phyloP scores from a whole-genome alignment of 2,113 vertebrate species.

The Natator depressus region DNA sequence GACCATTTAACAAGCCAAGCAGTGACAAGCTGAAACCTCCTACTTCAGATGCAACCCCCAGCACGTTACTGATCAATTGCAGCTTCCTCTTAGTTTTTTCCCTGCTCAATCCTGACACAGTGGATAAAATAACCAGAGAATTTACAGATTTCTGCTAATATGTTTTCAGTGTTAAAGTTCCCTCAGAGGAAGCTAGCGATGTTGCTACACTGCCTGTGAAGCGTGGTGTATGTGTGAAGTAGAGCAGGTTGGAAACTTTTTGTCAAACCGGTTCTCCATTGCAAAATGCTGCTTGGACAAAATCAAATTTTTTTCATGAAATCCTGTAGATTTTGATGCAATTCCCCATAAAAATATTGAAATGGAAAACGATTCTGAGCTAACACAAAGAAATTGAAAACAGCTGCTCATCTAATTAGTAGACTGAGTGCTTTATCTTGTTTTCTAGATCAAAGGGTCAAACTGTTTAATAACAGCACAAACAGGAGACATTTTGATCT shows the following conservation, averaged over 20 bases:
- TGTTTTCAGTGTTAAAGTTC: neutral
- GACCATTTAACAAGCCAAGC: neutral
- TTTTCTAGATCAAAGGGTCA: neutral
- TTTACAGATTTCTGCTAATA: neutral
- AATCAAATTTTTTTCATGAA: neutral
- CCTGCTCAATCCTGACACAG: neutral
- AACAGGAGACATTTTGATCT: neutral
- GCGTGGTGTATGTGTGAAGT: neutral
- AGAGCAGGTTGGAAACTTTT: neutral
- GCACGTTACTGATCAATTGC: neutral
- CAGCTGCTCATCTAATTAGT: neutral
- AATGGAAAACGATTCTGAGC: neutral
- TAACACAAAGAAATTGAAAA: neutral
- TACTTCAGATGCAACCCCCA: slow-evolving; percentile 1
- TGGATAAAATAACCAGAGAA: neutral
- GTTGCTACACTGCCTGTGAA: neutral
- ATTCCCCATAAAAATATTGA: neutral
- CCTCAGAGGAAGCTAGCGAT: neutral
- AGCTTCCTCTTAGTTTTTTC: neutral
- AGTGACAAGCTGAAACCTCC: neutral
- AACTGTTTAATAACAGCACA: neutral
- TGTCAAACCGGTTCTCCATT: neutral
- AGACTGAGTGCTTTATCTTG: neutral
- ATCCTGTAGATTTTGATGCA: neutral
- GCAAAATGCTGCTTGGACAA: neutral